Evolutionary conservation across 2,113 vertebrate genomes (phyloP).

Genomic region (Rutilus rutilus): DNA sequence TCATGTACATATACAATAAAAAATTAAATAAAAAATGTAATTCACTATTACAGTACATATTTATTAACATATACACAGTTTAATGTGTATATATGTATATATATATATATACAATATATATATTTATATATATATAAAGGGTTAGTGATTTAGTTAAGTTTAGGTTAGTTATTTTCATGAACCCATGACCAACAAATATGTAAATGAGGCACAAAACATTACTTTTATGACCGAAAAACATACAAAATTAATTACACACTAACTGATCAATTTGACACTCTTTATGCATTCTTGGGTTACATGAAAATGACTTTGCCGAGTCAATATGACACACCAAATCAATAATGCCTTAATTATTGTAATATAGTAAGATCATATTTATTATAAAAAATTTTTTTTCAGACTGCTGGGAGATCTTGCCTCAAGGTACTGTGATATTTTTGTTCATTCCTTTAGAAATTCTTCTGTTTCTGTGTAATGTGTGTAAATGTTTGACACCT

Average conservation of each 20-base stretch:
- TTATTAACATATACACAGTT: too few species aligned
- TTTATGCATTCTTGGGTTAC: neutral
- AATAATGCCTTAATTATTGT: neutral
- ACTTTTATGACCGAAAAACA: too few species aligned
- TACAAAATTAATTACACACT: too few species aligned
- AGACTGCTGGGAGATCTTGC: conserved; percentile 92
- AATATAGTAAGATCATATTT: neutral
- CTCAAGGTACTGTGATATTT: conserved; percentile 81
- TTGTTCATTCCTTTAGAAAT: neutral
- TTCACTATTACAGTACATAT: neutral
- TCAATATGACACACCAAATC: neutral
- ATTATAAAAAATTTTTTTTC: conserved; percentile 65
- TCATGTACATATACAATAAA: neutral
- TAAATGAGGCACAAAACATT: too few species aligned
- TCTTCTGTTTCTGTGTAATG: neutral
- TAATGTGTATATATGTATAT: too few species aligned
- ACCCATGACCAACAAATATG: too few species aligned
- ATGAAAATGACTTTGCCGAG: neutral
- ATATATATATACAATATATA: too few species aligned
- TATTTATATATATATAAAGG: too few species aligned
- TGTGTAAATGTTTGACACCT: neutral
- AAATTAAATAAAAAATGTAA: neutral
- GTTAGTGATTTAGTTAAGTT: too few species aligned
- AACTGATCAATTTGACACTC: neutral
- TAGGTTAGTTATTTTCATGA: too few species aligned